These are phyloP conservation scores for Molanna angustata DNA, from an alignment of 2,888 invertebrate species.

Conservation along the genomic window DNA sequence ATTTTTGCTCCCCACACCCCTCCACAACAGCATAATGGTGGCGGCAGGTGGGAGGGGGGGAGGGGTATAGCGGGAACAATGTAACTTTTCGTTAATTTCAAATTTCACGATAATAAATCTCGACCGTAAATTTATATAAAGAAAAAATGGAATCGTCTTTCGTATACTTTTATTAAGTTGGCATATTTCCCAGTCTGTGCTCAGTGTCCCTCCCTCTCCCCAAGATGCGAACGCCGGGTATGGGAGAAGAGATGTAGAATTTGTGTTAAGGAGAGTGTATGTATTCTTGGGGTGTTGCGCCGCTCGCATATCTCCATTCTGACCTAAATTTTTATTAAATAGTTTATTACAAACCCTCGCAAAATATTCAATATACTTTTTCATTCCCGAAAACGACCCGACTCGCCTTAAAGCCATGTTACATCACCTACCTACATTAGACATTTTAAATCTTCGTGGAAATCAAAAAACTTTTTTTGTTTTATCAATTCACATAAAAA, in stretches of 20 bases:
- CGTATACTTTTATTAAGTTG: slow-evolving; percentile 29
- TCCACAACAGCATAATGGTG: too few relatives aligned
- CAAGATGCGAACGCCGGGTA: background rate
- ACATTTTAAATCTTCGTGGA: too few relatives aligned
- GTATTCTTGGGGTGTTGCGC: slow-evolving; percentile 10
- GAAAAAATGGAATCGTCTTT: slow-evolving; percentile 28
- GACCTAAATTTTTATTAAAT: slow-evolving; percentile 12
- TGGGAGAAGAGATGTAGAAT: background rate
- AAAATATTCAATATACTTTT: slow-evolving; percentile 10
- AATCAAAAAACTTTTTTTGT: too few relatives aligned
- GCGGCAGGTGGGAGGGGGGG: too few relatives aligned
- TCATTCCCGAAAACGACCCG: too few relatives aligned
- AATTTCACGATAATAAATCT: slow-evolving; percentile 27
- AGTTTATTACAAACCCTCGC: slow-evolving; percentile 4
- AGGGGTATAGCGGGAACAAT: too few relatives aligned
- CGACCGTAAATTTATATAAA: slow-evolving; percentile 27
- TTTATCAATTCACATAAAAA: too few relatives aligned
- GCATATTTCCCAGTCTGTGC: slow-evolving; percentile 22
- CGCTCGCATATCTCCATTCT: slow-evolving; percentile 15
- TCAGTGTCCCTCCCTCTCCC: background rate
- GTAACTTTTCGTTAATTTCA: slow-evolving; percentile 27
- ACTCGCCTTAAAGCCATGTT: too few relatives aligned
- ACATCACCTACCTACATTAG: too few relatives aligned
- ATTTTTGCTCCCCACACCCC: too few relatives aligned
- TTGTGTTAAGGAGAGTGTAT: slow-evolving; percentile 7